Evolutionary conservation across 2,797 vertebrate species (phyloP), one percentile per base, ranked within the genome.

Genomic region (Scomberomorus guttatus): DNA sequence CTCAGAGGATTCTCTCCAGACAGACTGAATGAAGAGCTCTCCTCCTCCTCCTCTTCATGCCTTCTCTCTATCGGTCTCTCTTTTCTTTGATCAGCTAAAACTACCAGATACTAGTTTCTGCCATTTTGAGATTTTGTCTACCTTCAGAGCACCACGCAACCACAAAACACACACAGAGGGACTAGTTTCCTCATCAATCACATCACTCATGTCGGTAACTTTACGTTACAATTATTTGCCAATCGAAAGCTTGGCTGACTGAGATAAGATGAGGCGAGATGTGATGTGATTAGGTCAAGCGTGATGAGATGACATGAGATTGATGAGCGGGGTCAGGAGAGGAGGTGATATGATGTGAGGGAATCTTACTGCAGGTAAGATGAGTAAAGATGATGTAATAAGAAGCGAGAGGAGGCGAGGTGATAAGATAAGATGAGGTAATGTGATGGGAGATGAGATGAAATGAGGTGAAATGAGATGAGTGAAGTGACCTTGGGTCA

Each of bases 1-100:
- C 29, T 65, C 50, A 24, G 57, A 72, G 27, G 46, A 67, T 51
- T 72, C 71, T 58, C 51, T 42, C 22, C 24, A 37, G 24, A 64
- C 39, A 27, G 34, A 44, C 25, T 37, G 20, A 18, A 55, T 7
- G 29, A 72, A 42, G 50, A 72, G 32, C 4, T 52, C n/a, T 25
- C 22, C n/a, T 61, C 34, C 18, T 29, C 44, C 12, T 55, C n/a
- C 37, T 56, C 37, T 11, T 54, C 42, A 27, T 51, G 4, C 56
- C 46, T 15, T 32, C 22, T 48, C 60, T 60, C 55, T 6, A 8
- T 56, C 56, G 9, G 9, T 39, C 52, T 34, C 17, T n/a, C n/a
- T 67, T 62, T 60, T 59, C 58, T 65, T 24, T 61, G 46, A 22
- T 54, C 25, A 50, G 13, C 25, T 2, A 44, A 67, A 75, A 37